phyloP scores from a whole-genome alignment of 2,113 vertebrate genomes.

The Anser brachyrhynchus region DNA sequence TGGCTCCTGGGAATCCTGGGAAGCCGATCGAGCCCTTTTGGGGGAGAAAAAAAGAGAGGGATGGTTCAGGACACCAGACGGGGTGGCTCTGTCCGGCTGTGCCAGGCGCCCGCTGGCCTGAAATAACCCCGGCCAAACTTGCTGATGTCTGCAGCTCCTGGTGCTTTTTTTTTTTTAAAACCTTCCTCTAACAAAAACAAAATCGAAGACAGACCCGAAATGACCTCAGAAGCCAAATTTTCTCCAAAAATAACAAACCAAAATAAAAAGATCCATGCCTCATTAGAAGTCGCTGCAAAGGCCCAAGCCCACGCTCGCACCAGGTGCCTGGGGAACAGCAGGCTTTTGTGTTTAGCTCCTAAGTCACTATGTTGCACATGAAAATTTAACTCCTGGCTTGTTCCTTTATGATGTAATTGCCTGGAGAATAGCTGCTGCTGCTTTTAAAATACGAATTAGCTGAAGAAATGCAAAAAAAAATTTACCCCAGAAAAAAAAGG shows the following conservation, averaged over 20 bases:
- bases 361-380: neutral
- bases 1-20: slow-evolving; percentile 94
- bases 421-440: neutral
- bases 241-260: neutral
- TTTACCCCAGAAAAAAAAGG: neutral
- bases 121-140: neutral
- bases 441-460: neutral
- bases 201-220: neutral
- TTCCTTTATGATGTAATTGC: neutral
- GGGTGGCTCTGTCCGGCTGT: neutral
- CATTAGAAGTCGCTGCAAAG: neutral
- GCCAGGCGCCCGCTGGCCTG: neutral
- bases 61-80: accelerated
- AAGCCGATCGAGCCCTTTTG: slow-evolving; percentile 92
- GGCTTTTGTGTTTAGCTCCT: neutral
- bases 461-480: neutral
- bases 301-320: accelerated
- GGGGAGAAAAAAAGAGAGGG: neutral
- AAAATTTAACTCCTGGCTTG: slow-evolving; percentile 34
- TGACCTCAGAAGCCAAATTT: neutral
- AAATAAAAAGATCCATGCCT: neutral
- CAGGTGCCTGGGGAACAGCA: neutral
- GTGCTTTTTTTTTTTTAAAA: neutral
- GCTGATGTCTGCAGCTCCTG: neutral
- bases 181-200: neutral